A percentile compares a stretch with the other conserved stretches of the same genome.
These are phyloP conservation scores for Menidia menidia DNA, from an alignment of 2,797 vertebrate species.

Conservation along the genomic window DNA sequence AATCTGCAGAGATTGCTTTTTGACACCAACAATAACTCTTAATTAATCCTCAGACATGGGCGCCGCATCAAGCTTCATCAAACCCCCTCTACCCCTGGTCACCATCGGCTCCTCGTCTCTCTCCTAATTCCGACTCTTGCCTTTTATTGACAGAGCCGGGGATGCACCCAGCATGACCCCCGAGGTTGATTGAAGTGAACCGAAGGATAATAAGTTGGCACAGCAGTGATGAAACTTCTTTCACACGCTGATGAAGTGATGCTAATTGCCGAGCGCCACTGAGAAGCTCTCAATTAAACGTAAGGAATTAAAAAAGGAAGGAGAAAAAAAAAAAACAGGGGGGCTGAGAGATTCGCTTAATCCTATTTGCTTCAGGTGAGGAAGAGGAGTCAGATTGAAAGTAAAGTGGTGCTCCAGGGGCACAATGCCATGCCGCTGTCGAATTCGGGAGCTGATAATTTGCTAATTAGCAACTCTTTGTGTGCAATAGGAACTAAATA, in stretches of 20 bases:
- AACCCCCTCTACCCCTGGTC: slow-evolving; percentile 31
- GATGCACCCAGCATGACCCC: slow-evolving; percentile 56
- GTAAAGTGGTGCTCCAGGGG: slow-evolving; percentile 22
- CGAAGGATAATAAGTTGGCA: slow-evolving; percentile 69
- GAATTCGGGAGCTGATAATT: slow-evolving; percentile 29
- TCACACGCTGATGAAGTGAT: slow-evolving; percentile 70
- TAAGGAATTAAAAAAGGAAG: slow-evolving; percentile 6
- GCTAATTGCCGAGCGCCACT: slow-evolving; percentile 74
- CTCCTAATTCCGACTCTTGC: slow-evolving; percentile 36
- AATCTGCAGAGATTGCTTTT: slow-evolving; percentile 28
- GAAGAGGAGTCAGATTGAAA: slow-evolving; percentile 17
- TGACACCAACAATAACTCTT: slow-evolving; percentile 45
- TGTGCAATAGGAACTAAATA: slow-evolving; percentile 45
- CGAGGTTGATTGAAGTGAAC: slow-evolving; percentile 70
- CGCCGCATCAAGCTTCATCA: slow-evolving; percentile 45
- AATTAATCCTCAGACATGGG: slow-evolving; percentile 56
- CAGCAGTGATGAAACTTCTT: slow-evolving; percentile 55
- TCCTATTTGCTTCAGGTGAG: slow-evolving; percentile 32
- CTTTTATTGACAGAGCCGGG: slow-evolving; percentile 34
- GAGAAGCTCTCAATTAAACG: slow-evolving; percentile 61
- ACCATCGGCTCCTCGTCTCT: slow-evolving; percentile 44
- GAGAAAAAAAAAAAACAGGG: slow-evolving; percentile 27
- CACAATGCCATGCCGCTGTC: slow-evolving; percentile 20
- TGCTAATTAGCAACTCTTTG: slow-evolving; percentile 43
- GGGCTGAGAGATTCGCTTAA: slow-evolving; percentile 39